Conservation (phyloP, 1,140 invertebrate species). For the Caenorhabditis tropicalis region DNA sequence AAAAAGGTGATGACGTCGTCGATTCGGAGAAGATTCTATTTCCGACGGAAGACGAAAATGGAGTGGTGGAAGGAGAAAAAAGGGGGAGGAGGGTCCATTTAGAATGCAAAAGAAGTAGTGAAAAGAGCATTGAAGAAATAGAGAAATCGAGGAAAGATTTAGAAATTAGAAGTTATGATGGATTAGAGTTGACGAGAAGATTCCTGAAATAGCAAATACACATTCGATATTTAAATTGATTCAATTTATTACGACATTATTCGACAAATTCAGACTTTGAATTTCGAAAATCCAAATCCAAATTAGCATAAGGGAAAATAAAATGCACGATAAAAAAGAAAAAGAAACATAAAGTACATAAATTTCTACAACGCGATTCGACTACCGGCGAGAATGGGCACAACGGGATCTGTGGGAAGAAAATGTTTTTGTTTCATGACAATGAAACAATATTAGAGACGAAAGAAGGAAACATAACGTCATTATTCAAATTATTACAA, state of each 20-base stretch:
- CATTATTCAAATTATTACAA: slow-evolving; percentile 28
- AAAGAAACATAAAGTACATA: background rate
- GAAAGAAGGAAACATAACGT: background rate
- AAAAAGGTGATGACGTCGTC: background rate
- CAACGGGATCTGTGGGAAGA: background rate
- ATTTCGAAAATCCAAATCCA: background rate
- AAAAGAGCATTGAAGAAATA: background rate
- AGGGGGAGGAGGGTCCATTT: slow-evolving; percentile 16
- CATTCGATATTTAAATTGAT: background rate
- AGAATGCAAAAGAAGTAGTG: background rate
- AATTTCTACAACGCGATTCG: background rate
- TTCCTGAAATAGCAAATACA: background rate
- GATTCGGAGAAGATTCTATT: slow-evolving; percentile 25
- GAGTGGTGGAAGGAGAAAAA: background rate
- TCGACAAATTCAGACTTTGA: background rate
- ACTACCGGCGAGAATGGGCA: slow-evolving; percentile 32
- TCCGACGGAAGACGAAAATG: background rate
- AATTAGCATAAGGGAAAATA: slow-evolving; percentile 18
- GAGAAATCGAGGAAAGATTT: background rate
- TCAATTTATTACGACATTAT: slow-evolving; percentile 45
- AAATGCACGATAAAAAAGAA: slow-evolving; percentile 25
- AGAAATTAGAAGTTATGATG: background rate
- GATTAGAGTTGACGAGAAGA: background rate
- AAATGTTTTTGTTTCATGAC: background rate
- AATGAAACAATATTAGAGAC: background rate